A percentile compares a stretch with the other conserved stretches of the same genome.
These are phyloP conservation scores for Cetoscarus ocellatus DNA, from an alignment of 2,797 vertebrate genomes.

Conservation along the genomic window DNA sequence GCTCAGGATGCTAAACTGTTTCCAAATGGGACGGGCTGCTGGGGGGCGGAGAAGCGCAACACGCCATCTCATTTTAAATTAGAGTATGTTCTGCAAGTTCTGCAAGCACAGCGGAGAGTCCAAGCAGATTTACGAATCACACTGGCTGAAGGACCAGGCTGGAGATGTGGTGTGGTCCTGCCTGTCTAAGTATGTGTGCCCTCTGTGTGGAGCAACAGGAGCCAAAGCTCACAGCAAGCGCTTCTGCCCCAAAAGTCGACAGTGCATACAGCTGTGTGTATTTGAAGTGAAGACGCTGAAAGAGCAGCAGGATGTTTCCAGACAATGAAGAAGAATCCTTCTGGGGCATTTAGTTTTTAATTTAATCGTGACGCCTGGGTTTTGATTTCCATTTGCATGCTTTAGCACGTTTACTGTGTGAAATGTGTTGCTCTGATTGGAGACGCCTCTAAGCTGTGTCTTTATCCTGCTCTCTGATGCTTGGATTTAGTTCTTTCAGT, in stretches of 20 bases:
- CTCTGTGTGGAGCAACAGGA: slow-evolving; percentile 89
- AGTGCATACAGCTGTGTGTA: slow-evolving; percentile 81
- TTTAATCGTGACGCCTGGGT: slow-evolving; percentile 5
- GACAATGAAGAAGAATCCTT: slow-evolving; percentile 1
- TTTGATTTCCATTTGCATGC: slow-evolving; percentile 58
- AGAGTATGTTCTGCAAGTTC: slow-evolving; percentile 83
- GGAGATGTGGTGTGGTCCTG: slow-evolving; percentile 89
- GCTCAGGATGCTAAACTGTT: neutral
- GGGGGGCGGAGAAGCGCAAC: slow-evolving; percentile 19
- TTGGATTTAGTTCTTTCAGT: too few species aligned
- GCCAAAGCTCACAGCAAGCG: slow-evolving; percentile 88
- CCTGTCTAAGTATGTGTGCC: slow-evolving; percentile 88
- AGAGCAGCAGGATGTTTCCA: neutral
- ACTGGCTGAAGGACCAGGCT: slow-evolving; percentile 83
- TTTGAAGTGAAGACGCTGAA: slow-evolving; percentile 60
- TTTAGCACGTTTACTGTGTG: slow-evolving; percentile 44
- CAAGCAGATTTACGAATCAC: slow-evolving; percentile 82
- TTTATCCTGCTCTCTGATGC: neutral
- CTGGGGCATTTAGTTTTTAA: slow-evolving; percentile 4
- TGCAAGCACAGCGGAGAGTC: slow-evolving; percentile 92
- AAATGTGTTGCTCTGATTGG: slow-evolving; percentile 31
- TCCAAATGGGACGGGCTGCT: neutral
- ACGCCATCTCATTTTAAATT: neutral
- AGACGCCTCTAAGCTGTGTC: slow-evolving; percentile 29
- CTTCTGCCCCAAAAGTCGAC: slow-evolving; percentile 89